Evolutionary conservation across 2,888 invertebrate genomes (phyloP).

Genomic region (Eilema caniola): DNA sequence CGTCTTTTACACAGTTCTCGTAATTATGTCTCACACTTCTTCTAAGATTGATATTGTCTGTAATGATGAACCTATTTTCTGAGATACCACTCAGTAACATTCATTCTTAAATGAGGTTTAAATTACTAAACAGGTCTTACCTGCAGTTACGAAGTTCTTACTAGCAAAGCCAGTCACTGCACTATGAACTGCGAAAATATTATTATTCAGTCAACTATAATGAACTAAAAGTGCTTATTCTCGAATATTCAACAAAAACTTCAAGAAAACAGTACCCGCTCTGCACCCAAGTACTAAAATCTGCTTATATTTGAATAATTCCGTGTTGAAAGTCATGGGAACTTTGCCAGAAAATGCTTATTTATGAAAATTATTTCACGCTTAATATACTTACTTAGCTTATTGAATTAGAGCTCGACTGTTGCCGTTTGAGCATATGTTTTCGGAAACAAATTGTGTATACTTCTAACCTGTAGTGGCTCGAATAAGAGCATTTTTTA

Average conservation of each 20-base stretch:
- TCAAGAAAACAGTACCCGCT: constrained; percentile 30
- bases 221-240: constrained; percentile 32
- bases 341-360: constrained; percentile 52
- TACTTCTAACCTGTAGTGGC: background rate
- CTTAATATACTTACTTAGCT: constrained; percentile 34
- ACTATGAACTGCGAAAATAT: background rate
- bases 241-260: constrained; percentile 46
- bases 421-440: constrained; percentile 27
- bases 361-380: constrained; percentile 54
- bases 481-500: too few relatives aligned
- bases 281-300: constrained; percentile 54
- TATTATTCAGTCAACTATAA: constrained; percentile 17
- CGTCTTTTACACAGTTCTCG: too few relatives aligned
- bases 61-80: too few relatives aligned
- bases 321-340: constrained; percentile 43
- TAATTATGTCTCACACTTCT: too few relatives aligned
- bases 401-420: constrained; percentile 46
- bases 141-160: background rate
- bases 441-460: constrained; percentile 12
- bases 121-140: background rate
- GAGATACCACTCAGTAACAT: background rate
- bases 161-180: background rate
- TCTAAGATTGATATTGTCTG: too few relatives aligned
- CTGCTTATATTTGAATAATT: constrained; percentile 58
- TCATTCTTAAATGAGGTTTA: background rate